Percentiles rank a stretch among this genome's conserved stretches.
Conservation (phyloP, 2,113 vertebrate genomes). For the Oreochromis aureus region DNA sequence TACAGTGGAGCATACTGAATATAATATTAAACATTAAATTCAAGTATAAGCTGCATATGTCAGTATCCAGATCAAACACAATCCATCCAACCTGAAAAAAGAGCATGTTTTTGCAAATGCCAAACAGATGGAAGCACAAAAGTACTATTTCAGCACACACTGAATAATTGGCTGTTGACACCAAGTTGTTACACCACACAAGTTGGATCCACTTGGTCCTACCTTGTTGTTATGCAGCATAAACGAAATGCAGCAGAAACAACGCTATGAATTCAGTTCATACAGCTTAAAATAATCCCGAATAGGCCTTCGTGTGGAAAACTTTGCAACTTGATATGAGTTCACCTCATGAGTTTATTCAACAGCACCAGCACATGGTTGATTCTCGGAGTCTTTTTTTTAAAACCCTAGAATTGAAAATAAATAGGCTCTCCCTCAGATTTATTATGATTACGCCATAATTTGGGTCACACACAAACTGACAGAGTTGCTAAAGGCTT, state of each 20-base stretch:
- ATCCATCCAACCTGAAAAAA: constrained; percentile 27
- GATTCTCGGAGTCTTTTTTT: not conserved
- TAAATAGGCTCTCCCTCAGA: not conserved
- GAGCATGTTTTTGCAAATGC: constrained; percentile 21
- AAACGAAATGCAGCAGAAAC: constrained; percentile 32
- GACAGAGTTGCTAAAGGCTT: not conserved
- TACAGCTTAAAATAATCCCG: constrained; percentile 38
- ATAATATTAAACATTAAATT: constrained; percentile 8
- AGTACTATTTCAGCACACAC: constrained; percentile 6
- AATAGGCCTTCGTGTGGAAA: constrained; percentile 36
- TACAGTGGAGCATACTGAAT: not conserved
- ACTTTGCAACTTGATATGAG: constrained; percentile 15
- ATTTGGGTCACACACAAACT: not conserved
- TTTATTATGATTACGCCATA: constrained; percentile 1
- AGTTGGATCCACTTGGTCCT: constrained; percentile 14
- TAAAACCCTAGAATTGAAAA: constrained; percentile 4
- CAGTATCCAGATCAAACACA: constrained; percentile 12
- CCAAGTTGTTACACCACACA: constrained; percentile 11
- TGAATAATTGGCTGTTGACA: constrained; percentile 34
- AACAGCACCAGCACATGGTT: constrained; percentile 20
- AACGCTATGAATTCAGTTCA: constrained; percentile 33
- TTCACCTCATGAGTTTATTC: constrained; percentile 48
- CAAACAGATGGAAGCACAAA: constrained; percentile 10
- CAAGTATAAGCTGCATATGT: constrained; percentile 9
- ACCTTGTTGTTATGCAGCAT: constrained; percentile 25